Evolutionary conservation across 1,140 invertebrate species (phyloP).

Genomic region (Temnothorax nylanderi): DNA sequence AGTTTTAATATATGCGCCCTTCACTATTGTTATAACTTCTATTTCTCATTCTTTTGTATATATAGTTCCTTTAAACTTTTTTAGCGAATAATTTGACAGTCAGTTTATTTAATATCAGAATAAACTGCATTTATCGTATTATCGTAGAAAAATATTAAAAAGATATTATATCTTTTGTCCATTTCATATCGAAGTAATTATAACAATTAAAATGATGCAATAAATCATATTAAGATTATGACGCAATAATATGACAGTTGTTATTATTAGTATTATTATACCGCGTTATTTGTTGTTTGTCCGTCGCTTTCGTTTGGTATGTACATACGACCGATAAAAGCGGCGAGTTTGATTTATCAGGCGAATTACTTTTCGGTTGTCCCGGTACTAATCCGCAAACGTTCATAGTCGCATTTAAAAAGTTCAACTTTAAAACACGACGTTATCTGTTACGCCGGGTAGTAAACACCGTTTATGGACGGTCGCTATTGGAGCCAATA

Average conservation of each 20-base stretch:
- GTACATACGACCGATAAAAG: not conserved
- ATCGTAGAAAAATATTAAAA: not conserved
- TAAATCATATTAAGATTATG: not conserved
- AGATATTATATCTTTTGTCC: not conserved
- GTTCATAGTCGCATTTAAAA: constrained; percentile 29
- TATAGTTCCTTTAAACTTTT: not conserved
- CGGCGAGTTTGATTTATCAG: constrained; percentile 17
- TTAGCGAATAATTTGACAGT: not conserved
- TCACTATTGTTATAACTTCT: not conserved
- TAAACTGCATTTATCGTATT: not conserved
- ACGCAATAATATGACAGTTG: constrained; percentile 6
- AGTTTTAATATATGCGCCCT: not conserved
- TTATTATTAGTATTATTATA: not conserved
- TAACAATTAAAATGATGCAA: constrained; percentile 5
- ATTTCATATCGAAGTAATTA: constrained; percentile 8
- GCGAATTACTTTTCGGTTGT: constrained; percentile 36
- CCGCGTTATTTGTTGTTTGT: not conserved
- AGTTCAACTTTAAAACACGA: constrained; percentile 44
- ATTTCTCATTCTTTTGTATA: not conserved
- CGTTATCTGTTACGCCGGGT: constrained; percentile 49
- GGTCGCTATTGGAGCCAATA: constrained; percentile 64
- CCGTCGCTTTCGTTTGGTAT: not conserved
- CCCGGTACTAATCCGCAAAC: constrained; percentile 25
- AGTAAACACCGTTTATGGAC: constrained; percentile 69
- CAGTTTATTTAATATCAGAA: not conserved